Evolutionary conservation across 2,797 vertebrate genomes (phyloP).

Genomic region (Sebastes elongatus): DNA sequence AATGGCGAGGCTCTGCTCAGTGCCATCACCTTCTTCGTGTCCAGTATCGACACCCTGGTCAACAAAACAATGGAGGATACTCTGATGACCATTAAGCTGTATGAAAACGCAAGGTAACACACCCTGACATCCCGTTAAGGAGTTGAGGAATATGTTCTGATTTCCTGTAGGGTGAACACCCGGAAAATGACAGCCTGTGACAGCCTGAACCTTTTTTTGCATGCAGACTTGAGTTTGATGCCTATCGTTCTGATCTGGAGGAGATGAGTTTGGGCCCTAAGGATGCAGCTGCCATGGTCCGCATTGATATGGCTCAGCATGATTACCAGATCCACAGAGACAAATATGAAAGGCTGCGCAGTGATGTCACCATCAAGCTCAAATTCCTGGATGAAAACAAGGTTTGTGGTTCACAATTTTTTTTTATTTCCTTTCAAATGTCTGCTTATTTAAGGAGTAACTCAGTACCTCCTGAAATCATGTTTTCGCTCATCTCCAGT

Average conservation of each 20-base stretch:
- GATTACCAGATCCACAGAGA: constrained; percentile 92
- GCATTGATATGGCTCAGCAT: constrained; percentile 92
- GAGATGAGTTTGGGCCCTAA: constrained; percentile 92
- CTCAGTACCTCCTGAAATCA: background rate
- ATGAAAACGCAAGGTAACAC: constrained; percentile 92
- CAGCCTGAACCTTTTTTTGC: background rate
- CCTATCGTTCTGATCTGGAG: constrained; percentile 96
- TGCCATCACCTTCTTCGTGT: constrained; percentile 96
- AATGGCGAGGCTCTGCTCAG: constrained; percentile 95
- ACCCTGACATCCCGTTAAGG: background rate
- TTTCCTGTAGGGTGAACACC: background rate
- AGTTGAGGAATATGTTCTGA: background rate
- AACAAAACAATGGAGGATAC: constrained; percentile 99
- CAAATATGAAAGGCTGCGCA: constrained; percentile 94
- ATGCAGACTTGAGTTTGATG: constrained; percentile 93
- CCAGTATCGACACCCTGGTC: constrained; percentile 94
- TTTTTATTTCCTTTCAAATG: background rate
- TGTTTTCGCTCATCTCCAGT: background rate
- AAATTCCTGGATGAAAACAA: constrained; percentile 99
- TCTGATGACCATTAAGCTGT: constrained; percentile 93
- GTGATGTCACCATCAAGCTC: constrained; percentile 96
- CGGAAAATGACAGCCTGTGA: background rate
- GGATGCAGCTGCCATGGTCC: constrained; percentile 87
- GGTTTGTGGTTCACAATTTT: constrained; percentile 68
- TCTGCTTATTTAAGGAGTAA: background rate